These are phyloP conservation scores for Rhinoraja longicauda DNA, from an alignment of 2,797 vertebrate species.

Conservation along the genomic window DNA sequence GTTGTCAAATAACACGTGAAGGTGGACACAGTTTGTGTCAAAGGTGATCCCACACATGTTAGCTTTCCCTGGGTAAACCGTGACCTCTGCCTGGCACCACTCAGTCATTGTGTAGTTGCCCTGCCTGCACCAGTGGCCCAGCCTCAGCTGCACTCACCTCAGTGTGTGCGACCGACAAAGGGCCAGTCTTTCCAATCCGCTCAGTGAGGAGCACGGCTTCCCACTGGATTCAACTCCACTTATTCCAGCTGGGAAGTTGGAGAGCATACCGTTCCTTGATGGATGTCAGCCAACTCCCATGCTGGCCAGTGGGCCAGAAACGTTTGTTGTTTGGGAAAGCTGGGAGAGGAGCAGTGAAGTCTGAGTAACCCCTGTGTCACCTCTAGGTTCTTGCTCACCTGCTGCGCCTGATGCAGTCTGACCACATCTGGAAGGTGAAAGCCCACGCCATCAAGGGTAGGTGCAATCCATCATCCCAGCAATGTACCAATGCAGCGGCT, in stretches of 20 bases:
- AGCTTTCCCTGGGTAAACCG: not conserved
- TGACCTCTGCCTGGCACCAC: no score
- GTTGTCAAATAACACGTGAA: no score
- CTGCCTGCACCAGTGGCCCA: not conserved
- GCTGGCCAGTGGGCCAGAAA: not conserved
- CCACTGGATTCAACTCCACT: not conserved
- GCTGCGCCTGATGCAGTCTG: conserved; percentile 55
- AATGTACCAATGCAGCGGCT: not conserved
- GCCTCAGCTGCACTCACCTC: not conserved
- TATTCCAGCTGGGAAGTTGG: not conserved
- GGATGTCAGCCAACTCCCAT: not conserved
- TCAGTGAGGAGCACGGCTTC: not conserved
- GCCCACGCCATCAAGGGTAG: conserved; percentile 62
- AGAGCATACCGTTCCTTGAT: not conserved
- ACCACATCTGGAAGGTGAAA: conserved; percentile 62
- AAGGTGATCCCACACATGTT: not conserved
- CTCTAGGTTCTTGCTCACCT: conserved; percentile 57
- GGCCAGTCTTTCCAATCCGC: not conserved
- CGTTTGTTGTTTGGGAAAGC: not conserved
- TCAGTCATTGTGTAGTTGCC: not conserved
- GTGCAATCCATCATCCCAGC: not conserved
- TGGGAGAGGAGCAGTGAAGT: not conserved
- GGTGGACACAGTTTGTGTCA: not conserved
- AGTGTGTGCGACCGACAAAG: not conserved
- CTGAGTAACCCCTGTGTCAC: not conserved